Evolutionary conservation across 2,888 invertebrate species (phyloP).

Genomic region (Portevinia maculata): DNA sequence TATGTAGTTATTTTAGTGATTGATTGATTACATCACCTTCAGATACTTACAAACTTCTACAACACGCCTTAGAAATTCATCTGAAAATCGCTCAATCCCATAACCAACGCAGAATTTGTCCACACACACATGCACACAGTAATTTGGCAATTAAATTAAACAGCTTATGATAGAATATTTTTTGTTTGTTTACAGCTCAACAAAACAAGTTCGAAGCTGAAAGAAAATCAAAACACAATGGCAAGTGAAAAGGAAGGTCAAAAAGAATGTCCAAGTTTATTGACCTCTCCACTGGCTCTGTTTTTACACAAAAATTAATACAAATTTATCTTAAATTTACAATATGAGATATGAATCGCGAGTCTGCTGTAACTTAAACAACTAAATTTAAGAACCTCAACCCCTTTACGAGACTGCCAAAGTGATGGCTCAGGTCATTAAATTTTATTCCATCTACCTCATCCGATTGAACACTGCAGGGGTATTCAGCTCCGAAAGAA

Average conservation of each 20-base stretch:
- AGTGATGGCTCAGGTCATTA: conserved; percentile 78
- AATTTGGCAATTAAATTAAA: background rate
- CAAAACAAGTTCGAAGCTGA: conserved; percentile 40
- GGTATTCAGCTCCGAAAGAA: conserved; percentile 81
- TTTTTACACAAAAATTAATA: conserved; percentile 25
- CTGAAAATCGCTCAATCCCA: background rate
- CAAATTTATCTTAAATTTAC: conserved; percentile 34
- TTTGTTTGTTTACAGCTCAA: conserved; percentile 26
- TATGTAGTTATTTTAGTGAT: too few relatives aligned
- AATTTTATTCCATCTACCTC: conserved; percentile 79
- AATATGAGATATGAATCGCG: conserved; percentile 10
- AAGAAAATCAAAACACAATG: conserved; percentile 2
- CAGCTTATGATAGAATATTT: conserved; percentile 3
- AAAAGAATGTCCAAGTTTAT: conserved; percentile 75
- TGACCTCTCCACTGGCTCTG: conserved; percentile 75
- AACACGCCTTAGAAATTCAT: background rate
- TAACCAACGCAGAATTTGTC: conserved; percentile 14
- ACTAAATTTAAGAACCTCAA: conserved; percentile 80
- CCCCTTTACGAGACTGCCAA: conserved; percentile 81
- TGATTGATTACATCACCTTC: too few relatives aligned
- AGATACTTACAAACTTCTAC: background rate
- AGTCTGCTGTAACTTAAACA: conserved; percentile 9
- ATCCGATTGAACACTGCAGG: conserved; percentile 80
- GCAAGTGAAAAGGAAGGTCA: conserved; percentile 18
- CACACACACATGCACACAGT: background rate